Base-by-base conservation (phyloP, 2,113 vertebrate species). In the Planiliza haematocheilus region DNA sequence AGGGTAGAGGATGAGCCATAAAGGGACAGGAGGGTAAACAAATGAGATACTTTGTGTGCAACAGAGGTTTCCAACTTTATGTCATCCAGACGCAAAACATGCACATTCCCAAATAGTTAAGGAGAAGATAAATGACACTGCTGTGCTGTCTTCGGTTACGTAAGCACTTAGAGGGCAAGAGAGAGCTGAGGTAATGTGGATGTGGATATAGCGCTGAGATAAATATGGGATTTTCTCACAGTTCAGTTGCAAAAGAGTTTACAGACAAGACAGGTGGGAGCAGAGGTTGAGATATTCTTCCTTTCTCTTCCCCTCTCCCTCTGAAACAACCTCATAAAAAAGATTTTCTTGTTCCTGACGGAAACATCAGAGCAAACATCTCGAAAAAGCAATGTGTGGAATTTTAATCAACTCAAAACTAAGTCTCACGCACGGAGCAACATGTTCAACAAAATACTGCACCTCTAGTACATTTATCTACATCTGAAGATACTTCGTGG, bases 1-100 rank as follows among this genome's bases (percentile, higher is more conserved):
- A 87, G 88, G 84, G 67, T 43, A 80, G 79, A 90, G 80, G 86
- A 90, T 75, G 85, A 81, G 68, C 72, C 79, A 66, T 87, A 87
- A 88, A 89, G 70, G 63, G 49, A 86, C 76, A 85, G 52, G 59
- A 82, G 73, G 10, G 62, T 70, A 87, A 86, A 89, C 70, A 83
- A 53, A 88, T 77, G 79, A 83, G 56, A 81, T 10, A 46, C 18
- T 67, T 48, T 62, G 56, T 77, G 70, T 63, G 21, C n/a, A 17
- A 68, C 64, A 67, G 39, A 64, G 21, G 48, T 53, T 72, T 77
- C 39, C 51, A 67, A 39, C 61, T 10, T 76, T 70, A 34, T 69
- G 45, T 43, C 81, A 62, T 37, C 10, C 43, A 76, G 51, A 68
- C 34, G 1, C 43, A 30, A 30, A 30, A 17, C 10, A 37, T 20